Evolutionary conservation across 2,113 vertebrate genomes (phyloP), one percentile per base, ranked within the genome.

Genomic region (Phalacrocorax brasilianus): DNA sequence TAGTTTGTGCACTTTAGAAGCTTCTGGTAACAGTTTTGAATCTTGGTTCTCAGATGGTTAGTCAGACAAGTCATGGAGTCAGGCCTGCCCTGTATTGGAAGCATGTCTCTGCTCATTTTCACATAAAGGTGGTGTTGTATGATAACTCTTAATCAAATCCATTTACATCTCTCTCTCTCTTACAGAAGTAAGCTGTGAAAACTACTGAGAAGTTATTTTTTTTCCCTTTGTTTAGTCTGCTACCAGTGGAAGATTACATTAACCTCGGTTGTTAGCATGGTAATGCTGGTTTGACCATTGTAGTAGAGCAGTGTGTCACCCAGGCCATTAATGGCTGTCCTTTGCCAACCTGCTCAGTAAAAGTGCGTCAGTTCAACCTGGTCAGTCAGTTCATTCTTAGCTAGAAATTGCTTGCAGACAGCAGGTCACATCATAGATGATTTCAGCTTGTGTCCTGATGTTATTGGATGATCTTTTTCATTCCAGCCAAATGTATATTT

Each of bases 101-200:
- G 27, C 1, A 0, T 61, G 32, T 17, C 35, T 42, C 8, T 55
- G 23, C 14, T 58, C 10, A 22, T 77, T 82, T 73, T 83, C 55
- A 42, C 6, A 1, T 45, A 47, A 89, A 73, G 40, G 55, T 35
- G 8, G 11, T 40, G 8, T n/a, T 0, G 0, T 68, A 19, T 63
- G 38, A 8, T 77, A 33, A n/a, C 91, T 77, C 32, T 66, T 52
- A 77, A 52, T 70, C 20, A 45, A 55, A 71, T n/a, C 6, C 7
- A 14, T 75, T 82, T 26, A 47, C 14, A 3, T 47, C 3, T 89
- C 4, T 70, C 28, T 38, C 5, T 38, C 5, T 35, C n/a, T 62
- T 55, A 35, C 1, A 70, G 40, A 80, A 80, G 23, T 17, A 65
- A 77, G 23, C 33, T 89, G 24, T 84, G 35, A 32, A 42, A 73